A percentile compares a stretch with the other conserved stretches of the same genome.
These are phyloP conservation scores for Beaufortia kweichowensis DNA, from an alignment of 2,113 vertebrate species.

Conservation along the genomic window DNA sequence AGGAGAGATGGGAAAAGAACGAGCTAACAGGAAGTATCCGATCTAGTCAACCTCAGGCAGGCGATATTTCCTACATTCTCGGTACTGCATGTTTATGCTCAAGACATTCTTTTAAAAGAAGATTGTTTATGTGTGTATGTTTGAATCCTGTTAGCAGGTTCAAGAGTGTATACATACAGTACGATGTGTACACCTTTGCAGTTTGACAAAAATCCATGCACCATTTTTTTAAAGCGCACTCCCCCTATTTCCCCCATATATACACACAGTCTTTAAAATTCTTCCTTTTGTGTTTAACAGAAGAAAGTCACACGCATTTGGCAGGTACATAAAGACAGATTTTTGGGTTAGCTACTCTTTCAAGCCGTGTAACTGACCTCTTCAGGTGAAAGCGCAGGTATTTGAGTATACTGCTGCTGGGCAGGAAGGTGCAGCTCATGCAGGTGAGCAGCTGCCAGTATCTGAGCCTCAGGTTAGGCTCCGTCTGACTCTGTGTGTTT, in stretches of 20 bases:
- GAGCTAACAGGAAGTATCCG: conserved; percentile 38
- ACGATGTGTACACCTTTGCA: neutral
- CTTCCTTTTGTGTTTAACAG: no score
- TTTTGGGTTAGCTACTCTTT: neutral
- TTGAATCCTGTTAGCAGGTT: conserved; percentile 4
- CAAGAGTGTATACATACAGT: neutral
- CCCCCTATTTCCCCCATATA: no score
- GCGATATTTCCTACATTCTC: conserved; percentile 37
- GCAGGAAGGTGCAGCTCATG: conserved; percentile 96
- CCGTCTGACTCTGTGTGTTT: conserved; percentile 43
- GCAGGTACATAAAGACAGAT: no score
- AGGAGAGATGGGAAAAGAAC: conserved; percentile 16
- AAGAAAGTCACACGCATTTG: no score
- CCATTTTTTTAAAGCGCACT: no score
- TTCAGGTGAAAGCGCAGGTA: conserved; percentile 91
- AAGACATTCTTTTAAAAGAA: neutral
- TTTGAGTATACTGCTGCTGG: conserved; percentile 80
- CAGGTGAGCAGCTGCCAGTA: conserved; percentile 99
- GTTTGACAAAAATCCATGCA: no score
- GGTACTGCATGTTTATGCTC: conserved; percentile 31
- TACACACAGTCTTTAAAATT: no score
- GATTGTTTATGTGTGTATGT: neutral
- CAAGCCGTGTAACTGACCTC: conserved; percentile 73
- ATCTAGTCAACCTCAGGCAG: conserved; percentile 37
- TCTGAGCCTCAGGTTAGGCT: conserved; percentile 80